Base-by-base conservation (phyloP, 2,797 vertebrate species). In the Hyperoplus lanceolatus region DNA sequence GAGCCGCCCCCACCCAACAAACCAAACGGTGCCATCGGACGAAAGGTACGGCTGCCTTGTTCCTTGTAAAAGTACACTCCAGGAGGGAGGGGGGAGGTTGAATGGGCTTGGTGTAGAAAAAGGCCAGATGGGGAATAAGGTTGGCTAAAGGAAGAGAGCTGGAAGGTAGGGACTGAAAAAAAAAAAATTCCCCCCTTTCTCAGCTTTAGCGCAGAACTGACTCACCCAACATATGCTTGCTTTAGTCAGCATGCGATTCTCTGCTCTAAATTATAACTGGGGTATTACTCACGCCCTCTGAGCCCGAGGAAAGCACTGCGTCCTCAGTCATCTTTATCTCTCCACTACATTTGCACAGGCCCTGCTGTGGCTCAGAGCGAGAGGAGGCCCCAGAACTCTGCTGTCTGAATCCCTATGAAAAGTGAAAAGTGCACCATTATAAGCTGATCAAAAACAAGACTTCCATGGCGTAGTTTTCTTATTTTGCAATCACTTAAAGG, bases 1-100 rank as follows among this genome's bases (percentile, higher is more conserved):
- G 98, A 99, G 83, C 96, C 98, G 15, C 97, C 98, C 0, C 97
- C 97, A 67, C 97, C 97, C 29, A 97, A 97, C 92, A 98, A 99
- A 77, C 95, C 96, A 63, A 98, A 84, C 3, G 97, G 97, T 53
- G 97, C 96, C 83, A 97, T 99, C 69, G 97, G 98, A 93, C 96
- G 98, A 89, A 99, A 99, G 96, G 97, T 98, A 94, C 66, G 58
- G 76, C 82, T 39, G 75, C 75, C 57, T 64, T 50, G 61, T 87
- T 82, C 16, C 79, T 79, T 83, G 45, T 73, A 76, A 85, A 90
- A 85, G 77, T 62, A 58, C 73, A 78, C 11, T 6, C 8, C 6
- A 45, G 4, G 18, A 67, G 65, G 59, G 73, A 79, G 70, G 49
- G 41, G 42, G 8, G 58, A 36, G 56, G 42, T 36, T 36, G 74